phyloP scores from a whole-genome alignment of 2,888 invertebrate species.

The Caenorhabditis sinica region DNA sequence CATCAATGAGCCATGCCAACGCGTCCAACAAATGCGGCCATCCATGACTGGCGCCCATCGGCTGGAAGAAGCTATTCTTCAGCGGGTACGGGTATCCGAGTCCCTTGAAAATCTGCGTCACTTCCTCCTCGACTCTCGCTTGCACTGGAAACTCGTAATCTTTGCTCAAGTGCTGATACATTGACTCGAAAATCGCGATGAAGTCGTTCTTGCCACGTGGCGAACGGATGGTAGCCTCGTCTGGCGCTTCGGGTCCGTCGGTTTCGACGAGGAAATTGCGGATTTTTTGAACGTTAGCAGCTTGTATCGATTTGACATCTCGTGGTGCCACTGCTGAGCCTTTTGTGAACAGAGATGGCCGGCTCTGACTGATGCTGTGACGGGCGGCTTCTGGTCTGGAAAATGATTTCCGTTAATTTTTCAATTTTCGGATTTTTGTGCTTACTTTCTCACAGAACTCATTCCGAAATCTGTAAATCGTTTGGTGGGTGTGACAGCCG shows the following conservation, averaged over 20 bases:
- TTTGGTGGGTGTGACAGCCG: constrained; percentile 50
- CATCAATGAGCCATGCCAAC: constrained; percentile 48
- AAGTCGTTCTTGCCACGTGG: constrained; percentile 43
- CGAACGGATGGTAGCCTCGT: constrained; percentile 15
- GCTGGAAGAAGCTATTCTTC: constrained; percentile 52
- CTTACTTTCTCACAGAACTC: constrained; percentile 44
- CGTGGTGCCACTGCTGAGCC: constrained; percentile 10
- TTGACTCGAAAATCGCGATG: constrained; percentile 31
- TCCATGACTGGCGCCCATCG: constrained; percentile 48
- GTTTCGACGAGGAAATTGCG: constrained; percentile 32
- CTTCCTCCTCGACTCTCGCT: constrained; percentile 42
- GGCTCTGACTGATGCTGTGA: constrained; percentile 12
- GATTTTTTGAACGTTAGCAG: constrained; percentile 39
- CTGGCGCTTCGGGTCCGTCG: constrained; percentile 45
- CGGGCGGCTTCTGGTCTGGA: constrained; percentile 24
- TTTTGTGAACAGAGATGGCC: constrained; percentile 37
- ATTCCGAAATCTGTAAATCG: constrained; percentile 44
- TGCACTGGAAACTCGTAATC: constrained; percentile 39
- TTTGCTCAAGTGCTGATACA: constrained; percentile 58
- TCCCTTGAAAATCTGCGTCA: constrained; percentile 35
- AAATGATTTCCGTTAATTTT: not conserved
- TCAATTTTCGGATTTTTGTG: not conserved
- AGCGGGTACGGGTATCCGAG: constrained; percentile 43
- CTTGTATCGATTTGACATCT: constrained; percentile 28
- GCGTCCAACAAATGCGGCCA: constrained; percentile 59